Conservation (phyloP, 2,888 invertebrate species). For the Notocelia uddmanniana region DNA sequence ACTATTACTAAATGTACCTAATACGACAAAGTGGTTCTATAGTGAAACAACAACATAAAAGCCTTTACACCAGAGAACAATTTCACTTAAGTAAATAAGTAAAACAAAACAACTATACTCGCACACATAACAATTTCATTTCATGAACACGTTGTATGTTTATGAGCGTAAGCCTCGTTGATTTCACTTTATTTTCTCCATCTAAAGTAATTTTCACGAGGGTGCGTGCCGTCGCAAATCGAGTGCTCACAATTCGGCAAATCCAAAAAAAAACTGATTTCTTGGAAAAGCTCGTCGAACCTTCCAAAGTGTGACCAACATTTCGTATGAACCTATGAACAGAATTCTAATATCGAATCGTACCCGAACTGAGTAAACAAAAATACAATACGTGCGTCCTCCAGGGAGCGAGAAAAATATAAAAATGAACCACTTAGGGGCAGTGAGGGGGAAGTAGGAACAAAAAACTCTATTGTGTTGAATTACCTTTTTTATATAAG, state of each 20-base stretch:
- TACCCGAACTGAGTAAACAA: slow-evolving; percentile 46
- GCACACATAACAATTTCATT: neutral
- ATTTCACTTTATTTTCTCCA: neutral
- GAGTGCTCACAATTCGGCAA: slow-evolving; percentile 10
- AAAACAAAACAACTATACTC: neutral
- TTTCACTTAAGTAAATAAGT: neutral
- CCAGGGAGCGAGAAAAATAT: slow-evolving; percentile 49
- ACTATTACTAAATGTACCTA: neutral
- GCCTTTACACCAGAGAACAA: neutral
- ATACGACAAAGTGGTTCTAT: neutral
- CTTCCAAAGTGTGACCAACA: slow-evolving; percentile 39
- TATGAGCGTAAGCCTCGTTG: neutral
- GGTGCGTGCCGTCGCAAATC: slow-evolving; percentile 17
- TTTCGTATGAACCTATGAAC: slow-evolving; percentile 42
- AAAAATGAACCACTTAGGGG: slow-evolving; percentile 54
- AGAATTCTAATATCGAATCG: slow-evolving; percentile 46
- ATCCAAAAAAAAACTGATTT: slow-evolving; percentile 27
- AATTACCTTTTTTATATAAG: slow-evolving; percentile 56
- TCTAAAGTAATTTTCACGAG: slow-evolving; percentile 6
- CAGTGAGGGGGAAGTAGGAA: slow-evolving; percentile 48
- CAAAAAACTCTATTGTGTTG: slow-evolving; percentile 57
- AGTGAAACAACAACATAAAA: neutral
- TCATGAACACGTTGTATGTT: neutral
- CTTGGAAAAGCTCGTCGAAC: slow-evolving; percentile 18
- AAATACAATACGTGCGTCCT: slow-evolving; percentile 43